Percentiles rank a stretch among this genome's conserved stretches.
Conservation (phyloP, 1,140 invertebrate genomes). For the Brachionus koreanus region DNA sequence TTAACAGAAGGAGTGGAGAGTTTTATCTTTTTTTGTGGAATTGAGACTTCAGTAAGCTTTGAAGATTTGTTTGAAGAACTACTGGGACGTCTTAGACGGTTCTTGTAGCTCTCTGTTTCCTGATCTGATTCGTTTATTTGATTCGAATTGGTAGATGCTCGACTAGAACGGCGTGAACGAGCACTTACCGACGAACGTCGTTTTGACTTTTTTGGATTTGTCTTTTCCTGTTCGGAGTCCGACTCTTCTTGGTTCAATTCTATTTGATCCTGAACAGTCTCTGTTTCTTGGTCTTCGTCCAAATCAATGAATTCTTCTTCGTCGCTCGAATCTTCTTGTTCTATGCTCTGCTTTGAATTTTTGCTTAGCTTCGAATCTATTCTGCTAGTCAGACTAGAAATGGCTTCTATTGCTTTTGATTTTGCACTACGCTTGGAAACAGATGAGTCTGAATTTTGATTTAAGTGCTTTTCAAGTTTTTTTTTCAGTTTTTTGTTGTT, state of each 20-base stretch:
- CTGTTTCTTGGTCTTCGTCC: background rate
- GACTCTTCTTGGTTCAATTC: constrained; percentile 2
- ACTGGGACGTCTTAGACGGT: constrained; percentile 16
- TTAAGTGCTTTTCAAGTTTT: background rate
- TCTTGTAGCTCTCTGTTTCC: constrained; percentile 7
- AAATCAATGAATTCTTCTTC: constrained; percentile 32
- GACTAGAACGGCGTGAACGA: constrained; percentile 11
- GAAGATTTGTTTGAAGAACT: constrained; percentile 18
- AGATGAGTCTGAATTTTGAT: background rate
- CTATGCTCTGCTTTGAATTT: background rate
- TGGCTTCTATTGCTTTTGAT: constrained; percentile 18
- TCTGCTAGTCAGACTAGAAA: background rate
- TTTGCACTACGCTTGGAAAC: constrained; percentile 14
- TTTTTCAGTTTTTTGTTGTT: background rate
- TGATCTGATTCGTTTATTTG: constrained; percentile 8
- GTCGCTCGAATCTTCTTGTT: background rate
- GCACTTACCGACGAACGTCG: constrained; percentile 4
- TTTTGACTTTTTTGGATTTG: constrained; percentile 23
- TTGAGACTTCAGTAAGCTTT: background rate
- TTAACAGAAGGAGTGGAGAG: background rate
- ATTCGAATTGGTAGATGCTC: constrained; percentile 23
- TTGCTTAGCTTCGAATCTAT: constrained; percentile 1
- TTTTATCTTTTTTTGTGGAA: constrained; percentile 8
- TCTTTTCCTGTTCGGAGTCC: background rate
- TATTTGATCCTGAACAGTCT: background rate